These are phyloP conservation scores for Budorcas taxicolor DNA, from an alignment of 2,113 vertebrate species.

Conservation along the genomic window DNA sequence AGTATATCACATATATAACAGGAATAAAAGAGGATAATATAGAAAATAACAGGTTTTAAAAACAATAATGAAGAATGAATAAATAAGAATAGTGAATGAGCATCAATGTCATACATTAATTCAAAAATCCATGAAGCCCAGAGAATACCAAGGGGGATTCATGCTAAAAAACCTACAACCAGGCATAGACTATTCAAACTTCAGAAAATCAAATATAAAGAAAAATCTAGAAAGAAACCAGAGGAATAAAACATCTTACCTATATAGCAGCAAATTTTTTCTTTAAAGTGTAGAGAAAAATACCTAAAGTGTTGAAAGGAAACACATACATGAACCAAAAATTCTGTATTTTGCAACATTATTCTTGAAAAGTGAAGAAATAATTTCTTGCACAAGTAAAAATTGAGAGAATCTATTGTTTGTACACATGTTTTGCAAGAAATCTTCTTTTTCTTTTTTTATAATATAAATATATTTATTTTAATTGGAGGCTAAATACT, in stretches of 20 bases:
- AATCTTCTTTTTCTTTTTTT: neutral
- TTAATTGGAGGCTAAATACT: too few species aligned
- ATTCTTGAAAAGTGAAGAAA: neutral
- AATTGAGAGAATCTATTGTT: neutral
- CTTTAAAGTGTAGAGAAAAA: neutral
- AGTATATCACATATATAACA: neutral
- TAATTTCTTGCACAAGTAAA: neutral
- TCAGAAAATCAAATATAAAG: neutral
- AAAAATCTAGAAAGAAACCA: neutral
- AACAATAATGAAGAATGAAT: neutral
- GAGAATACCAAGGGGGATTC: neutral
- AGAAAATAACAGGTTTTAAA: neutral
- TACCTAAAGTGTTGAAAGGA: neutral
- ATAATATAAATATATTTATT: too few species aligned
- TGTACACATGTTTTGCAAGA: neutral
- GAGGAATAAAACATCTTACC: neutral
- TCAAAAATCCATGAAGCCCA: neutral
- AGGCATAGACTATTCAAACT: neutral
- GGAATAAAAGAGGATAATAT: neutral
- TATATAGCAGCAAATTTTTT: neutral
- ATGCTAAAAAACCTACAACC: neutral
- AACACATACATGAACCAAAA: neutral
- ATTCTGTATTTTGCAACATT: neutral
- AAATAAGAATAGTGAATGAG: neutral
- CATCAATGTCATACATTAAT: neutral